Conservation (phyloP, 2,797 vertebrate genomes). For the Gadopsis bispinosus region DNA sequence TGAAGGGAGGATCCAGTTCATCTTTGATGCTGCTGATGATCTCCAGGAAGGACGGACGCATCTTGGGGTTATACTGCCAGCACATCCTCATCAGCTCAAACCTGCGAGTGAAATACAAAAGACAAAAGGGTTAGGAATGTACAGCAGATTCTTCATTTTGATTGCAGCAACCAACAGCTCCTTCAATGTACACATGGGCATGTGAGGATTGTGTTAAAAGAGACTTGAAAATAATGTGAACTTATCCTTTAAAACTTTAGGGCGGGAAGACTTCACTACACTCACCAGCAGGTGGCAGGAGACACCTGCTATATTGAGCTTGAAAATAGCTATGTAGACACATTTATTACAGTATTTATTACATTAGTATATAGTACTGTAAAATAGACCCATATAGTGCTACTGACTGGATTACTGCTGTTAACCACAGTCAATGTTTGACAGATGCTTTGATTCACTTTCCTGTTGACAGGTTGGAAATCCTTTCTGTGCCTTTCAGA, state of each 20-base stretch:
- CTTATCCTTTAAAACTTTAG: background rate
- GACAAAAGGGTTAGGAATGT: background rate
- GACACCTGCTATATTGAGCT: conserved; percentile 44
- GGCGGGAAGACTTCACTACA: conserved; percentile 3
- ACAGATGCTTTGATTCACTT: background rate
- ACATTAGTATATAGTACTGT: conserved; percentile 1
- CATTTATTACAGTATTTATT: background rate
- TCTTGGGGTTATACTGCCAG: conserved; percentile 99
- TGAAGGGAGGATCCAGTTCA: conserved; percentile 93
- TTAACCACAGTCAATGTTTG: background rate
- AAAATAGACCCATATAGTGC: background rate
- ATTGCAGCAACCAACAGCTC: background rate
- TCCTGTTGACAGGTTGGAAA: background rate
- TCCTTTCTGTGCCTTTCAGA: background rate
- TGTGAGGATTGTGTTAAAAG: background rate
- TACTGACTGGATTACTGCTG: background rate
- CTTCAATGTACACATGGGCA: background rate
- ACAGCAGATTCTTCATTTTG: background rate
- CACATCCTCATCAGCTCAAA: conserved; percentile 99
- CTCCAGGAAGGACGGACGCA: conserved; percentile 97
- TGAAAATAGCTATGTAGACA: background rate
- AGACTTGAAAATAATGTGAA: background rate
- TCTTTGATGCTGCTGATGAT: conserved; percentile 97
- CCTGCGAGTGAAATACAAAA: conserved; percentile 73
- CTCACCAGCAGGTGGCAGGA: conserved; percentile 83